phyloP scores from a whole-genome alignment of 2,888 invertebrate species.

The Thereva unica region DNA sequence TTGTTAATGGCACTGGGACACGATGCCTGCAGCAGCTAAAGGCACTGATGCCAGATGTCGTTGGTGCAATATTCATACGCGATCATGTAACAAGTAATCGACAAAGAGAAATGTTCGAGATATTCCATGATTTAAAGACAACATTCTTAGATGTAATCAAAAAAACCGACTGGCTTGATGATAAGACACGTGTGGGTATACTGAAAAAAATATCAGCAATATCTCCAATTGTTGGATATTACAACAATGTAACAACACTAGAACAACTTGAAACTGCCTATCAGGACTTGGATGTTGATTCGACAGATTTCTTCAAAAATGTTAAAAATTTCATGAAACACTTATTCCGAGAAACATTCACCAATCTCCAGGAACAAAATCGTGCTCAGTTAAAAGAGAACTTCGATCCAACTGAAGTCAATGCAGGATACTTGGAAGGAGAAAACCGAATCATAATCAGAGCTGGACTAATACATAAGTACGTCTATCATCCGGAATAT shows the following conservation, averaged over 20 bases:
- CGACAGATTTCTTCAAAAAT: not conserved
- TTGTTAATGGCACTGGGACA: constrained; percentile 1
- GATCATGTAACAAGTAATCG: not conserved
- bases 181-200: not conserved
- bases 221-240: constrained; percentile 14
- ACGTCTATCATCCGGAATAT: constrained; percentile 17
- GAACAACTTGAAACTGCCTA: constrained; percentile 8
- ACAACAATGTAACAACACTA: not conserved
- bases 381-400: not conserved
- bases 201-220: constrained; percentile 12
- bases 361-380: constrained; percentile 6
- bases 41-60: constrained; percentile 13
- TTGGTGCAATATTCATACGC: constrained; percentile 10
- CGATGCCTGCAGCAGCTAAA: not conserved
- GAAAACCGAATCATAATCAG: constrained; percentile 20
- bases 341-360: not conserved
- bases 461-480: constrained; percentile 10
- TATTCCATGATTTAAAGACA: constrained; percentile 5
- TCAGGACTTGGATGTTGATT: not conserved
- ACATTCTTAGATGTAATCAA: constrained; percentile 5
- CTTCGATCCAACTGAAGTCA: constrained; percentile 23
- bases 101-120: constrained; percentile 1
- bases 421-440: constrained; percentile 20
- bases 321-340: not conserved
- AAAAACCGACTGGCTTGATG: constrained; percentile 12